These are phyloP conservation scores for Heliconius sara DNA, from an alignment of 2,888 invertebrate species.

Conservation along the genomic window DNA sequence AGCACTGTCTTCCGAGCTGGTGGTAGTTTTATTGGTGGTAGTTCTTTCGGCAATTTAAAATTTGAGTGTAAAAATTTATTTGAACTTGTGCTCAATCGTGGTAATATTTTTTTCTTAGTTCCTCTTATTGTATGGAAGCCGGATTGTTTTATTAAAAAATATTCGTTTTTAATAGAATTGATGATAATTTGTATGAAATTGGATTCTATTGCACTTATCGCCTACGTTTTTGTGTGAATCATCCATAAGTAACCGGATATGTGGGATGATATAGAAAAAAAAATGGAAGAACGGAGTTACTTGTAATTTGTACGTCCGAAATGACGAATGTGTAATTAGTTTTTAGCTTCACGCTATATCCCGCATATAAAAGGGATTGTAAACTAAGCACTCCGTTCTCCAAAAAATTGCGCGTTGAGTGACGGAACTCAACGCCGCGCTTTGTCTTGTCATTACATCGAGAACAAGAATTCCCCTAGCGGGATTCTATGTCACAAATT, in stretches of 20 bases:
- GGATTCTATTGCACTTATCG: slow-evolving; percentile 1
- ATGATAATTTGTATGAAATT: neutral
- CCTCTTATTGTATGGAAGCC: neutral
- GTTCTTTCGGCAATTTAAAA: too few relatives aligned
- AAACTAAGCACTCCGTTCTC: neutral
- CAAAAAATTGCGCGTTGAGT: neutral
- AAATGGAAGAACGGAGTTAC: neutral
- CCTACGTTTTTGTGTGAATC: slow-evolving; percentile 9
- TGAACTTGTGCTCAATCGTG: too few relatives aligned
- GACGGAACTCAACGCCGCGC: neutral
- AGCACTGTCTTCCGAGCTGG: too few relatives aligned
- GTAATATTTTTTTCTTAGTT: too few relatives aligned
- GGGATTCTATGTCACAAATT: neutral
- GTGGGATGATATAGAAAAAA: neutral
- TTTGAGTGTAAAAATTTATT: too few relatives aligned
- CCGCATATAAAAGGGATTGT: neutral
- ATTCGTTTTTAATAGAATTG: neutral
- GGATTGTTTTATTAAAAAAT: neutral
- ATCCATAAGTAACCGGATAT: neutral
- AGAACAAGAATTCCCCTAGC: neutral
- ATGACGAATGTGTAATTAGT: neutral
- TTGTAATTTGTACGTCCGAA: neutral
- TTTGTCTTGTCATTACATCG: neutral
- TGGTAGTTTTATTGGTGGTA: too few relatives aligned
- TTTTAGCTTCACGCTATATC: neutral